Evolutionary conservation across 2,113 vertebrate genomes (phyloP).

Genomic region (Leptobrachium leishanense): DNA sequence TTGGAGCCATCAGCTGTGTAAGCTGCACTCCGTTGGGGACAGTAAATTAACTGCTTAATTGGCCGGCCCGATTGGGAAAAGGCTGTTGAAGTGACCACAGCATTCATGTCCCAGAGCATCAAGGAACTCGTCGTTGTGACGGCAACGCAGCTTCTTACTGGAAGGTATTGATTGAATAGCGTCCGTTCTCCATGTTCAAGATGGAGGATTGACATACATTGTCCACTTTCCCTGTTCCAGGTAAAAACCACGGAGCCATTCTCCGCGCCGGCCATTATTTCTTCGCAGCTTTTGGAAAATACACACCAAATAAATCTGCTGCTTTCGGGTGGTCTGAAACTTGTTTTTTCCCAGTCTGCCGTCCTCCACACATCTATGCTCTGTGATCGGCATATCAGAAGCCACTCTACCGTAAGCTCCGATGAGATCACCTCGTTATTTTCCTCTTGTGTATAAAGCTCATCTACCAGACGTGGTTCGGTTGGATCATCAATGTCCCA

Average conservation of each 20-base stretch:
- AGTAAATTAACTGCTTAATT: constrained; percentile 58
- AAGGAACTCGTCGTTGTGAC: constrained; percentile 56
- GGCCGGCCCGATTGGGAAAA: constrained; percentile 58
- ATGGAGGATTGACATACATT: constrained; percentile 69
- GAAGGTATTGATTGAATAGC: constrained; percentile 55
- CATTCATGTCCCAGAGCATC: constrained; percentile 66
- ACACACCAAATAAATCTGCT: constrained; percentile 60
- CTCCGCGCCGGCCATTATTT: constrained; percentile 68
- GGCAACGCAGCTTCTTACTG: constrained; percentile 55
- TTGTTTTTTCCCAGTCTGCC: constrained; percentile 58
- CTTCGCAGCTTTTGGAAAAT: constrained; percentile 59
- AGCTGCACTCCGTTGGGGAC: constrained; percentile 54
- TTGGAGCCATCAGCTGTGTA: constrained; percentile 70
- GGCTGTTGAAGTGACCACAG: constrained; percentile 58
- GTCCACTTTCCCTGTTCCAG: constrained; percentile 67
- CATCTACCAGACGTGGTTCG: constrained; percentile 57
- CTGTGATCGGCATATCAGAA: constrained; percentile 67
- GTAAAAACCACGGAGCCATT: constrained; percentile 60
- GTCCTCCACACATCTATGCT: constrained; percentile 66
- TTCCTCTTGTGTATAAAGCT: constrained; percentile 37
- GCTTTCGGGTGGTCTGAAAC: constrained; percentile 52
- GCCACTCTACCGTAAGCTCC: constrained; percentile 55
- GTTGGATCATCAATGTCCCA: constrained; percentile 62
- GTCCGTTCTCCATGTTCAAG: constrained; percentile 34
- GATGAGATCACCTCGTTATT: constrained; percentile 53